Evolutionary conservation across 1,140 invertebrate species (phyloP).

Genomic region (Glossosoma conforme): DNA sequence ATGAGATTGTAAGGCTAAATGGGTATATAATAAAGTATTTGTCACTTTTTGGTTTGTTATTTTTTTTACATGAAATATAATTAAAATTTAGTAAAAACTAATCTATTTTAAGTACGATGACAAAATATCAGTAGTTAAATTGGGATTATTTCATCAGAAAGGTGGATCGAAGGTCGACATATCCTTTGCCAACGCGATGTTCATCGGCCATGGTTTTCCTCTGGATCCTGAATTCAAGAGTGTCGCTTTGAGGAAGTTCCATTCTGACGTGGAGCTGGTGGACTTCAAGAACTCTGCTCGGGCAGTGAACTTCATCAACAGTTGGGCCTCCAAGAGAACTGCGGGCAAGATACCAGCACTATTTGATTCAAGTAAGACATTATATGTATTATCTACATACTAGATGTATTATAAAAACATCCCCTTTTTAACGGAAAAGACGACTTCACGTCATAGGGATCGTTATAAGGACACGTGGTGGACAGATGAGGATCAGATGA

Average conservation of each 20-base stretch:
- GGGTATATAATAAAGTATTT: no score
- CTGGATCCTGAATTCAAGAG: conserved; percentile 35
- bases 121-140: background rate
- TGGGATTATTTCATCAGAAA: conserved; percentile 31
- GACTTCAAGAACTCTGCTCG: conserved; percentile 44
- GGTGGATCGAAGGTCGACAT: conserved; percentile 36
- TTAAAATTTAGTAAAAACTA: no score
- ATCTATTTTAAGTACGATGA: no score
- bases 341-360: conserved; percentile 56
- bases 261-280: conserved; percentile 39
- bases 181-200: conserved; percentile 36
- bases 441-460: no score
- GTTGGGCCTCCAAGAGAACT: conserved; percentile 58
- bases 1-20: no score
- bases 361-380: conserved; percentile 48
- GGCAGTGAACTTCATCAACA: conserved; percentile 53
- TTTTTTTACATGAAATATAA: no score
- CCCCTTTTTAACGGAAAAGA: no score
- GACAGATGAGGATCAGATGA: no score
- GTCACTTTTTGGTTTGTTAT: no score
- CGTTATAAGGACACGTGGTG: no score
- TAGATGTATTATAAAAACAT: no score
- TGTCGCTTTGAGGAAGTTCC: conserved; percentile 35
- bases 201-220: conserved; percentile 34
- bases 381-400: no score